These are phyloP conservation scores for Bubalus kerabau DNA, from an alignment of 2,113 vertebrate species.

Conservation along the genomic window DNA sequence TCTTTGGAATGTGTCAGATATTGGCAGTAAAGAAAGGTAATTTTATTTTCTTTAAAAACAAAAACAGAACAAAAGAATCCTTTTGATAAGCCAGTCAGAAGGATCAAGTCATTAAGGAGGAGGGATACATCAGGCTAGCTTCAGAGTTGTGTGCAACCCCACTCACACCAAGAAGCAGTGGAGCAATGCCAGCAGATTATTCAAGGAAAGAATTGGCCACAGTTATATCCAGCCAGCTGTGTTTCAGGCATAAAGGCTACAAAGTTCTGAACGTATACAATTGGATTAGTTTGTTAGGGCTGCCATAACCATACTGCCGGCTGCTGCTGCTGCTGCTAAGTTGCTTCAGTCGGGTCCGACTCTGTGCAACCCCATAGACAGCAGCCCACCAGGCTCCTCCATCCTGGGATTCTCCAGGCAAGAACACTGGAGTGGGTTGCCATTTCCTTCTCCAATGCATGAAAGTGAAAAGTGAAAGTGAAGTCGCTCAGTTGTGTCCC, in stretches of 20 bases:
- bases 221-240: neutral
- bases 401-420: too few species aligned
- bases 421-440: too few species aligned
- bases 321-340: neutral
- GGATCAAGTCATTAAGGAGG: neutral
- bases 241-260: neutral
- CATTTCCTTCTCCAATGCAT: too few species aligned
- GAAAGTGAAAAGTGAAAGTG: too few species aligned
- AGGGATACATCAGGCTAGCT: neutral
- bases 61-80: neutral
- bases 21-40: neutral
- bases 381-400: too few species aligned
- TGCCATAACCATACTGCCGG: neutral
- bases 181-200: neutral
- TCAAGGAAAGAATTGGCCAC: neutral
- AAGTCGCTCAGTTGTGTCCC: too few species aligned
- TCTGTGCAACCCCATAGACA: too few species aligned
- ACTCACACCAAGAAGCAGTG: neutral
- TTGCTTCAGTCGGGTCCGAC: too few species aligned
- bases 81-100: neutral
- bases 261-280: neutral
- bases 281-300: neutral
- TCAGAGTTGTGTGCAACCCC: neutral
- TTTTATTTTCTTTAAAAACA: neutral
- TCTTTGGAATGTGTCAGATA: neutral